Evolutionary conservation across 1,140 invertebrate species (phyloP).

Genomic region (Hyphantria cunea): DNA sequence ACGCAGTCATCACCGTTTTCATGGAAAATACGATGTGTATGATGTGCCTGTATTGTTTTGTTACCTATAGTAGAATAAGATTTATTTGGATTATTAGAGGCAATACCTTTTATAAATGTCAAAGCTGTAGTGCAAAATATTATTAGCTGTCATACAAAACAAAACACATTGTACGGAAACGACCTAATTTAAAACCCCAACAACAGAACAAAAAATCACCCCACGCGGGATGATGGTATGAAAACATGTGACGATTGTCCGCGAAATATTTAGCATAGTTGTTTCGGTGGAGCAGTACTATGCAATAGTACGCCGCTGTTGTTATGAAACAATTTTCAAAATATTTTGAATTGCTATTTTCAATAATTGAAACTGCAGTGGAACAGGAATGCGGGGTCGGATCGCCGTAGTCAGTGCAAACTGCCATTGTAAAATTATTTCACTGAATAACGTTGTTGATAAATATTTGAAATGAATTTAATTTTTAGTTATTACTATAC

Average conservation of each 20-base stretch:
- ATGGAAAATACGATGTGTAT: too few relatives aligned
- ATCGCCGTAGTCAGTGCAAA: conserved; percentile 49
- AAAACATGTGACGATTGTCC: conserved; percentile 52
- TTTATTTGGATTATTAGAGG: too few relatives aligned
- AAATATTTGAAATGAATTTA: conserved; percentile 21
- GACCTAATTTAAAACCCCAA: background rate
- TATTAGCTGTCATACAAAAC: too few relatives aligned
- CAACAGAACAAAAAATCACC: background rate
- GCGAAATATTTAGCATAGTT: conserved; percentile 64
- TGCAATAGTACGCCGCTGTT: conserved; percentile 58
- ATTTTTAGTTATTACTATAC: background rate
- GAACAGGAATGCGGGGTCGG: conserved; percentile 64
- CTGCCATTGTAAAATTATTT: conserved; percentile 37
- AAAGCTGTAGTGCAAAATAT: too few relatives aligned
- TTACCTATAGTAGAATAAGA: too few relatives aligned
- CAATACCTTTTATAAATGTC: too few relatives aligned
- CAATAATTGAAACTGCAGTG: conserved; percentile 78
- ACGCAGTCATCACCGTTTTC: background rate
- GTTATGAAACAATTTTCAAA: conserved; percentile 81
- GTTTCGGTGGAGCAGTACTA: conserved; percentile 48
- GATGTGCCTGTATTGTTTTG: too few relatives aligned
- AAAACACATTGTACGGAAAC: too few relatives aligned
- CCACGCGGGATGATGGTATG: conserved; percentile 16
- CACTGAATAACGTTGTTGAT: conserved; percentile 21
- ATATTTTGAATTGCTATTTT: conserved; percentile 80